Conservation (phyloP, 2,113 vertebrate genomes). For the Pterocles gutturalis region DNA sequence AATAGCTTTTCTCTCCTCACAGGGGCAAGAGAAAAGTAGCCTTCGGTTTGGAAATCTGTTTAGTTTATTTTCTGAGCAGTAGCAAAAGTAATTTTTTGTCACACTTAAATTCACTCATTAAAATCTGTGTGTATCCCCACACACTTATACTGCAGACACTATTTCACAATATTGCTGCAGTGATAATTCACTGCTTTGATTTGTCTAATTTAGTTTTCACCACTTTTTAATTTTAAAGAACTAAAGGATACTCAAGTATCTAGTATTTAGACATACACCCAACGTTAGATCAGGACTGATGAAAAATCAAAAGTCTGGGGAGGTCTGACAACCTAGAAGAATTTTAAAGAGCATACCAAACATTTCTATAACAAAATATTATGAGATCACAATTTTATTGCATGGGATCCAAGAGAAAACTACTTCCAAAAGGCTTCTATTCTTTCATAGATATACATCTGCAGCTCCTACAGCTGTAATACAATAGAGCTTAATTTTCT, state of each 20-base stretch:
- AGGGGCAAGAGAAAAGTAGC: not conserved
- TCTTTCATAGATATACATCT: not conserved
- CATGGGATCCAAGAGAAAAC: not conserved
- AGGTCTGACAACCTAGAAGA: not conserved
- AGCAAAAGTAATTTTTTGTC: not conserved
- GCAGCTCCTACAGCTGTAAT: not conserved
- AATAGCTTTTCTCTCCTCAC: not conserved
- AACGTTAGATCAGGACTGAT: not conserved
- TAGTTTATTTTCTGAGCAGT: not conserved
- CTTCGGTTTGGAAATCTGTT: not conserved
- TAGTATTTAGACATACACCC: not conserved
- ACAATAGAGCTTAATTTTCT: not conserved
- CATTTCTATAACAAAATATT: not conserved
- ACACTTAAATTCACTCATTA: not conserved
- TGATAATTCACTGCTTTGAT: not conserved
- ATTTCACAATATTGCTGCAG: not conserved
- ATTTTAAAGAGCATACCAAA: not conserved
- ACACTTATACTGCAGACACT: fast-evolving
- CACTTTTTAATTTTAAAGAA: not conserved
- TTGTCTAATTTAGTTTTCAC: not conserved
- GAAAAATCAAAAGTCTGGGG: not conserved
- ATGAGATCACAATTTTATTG: not conserved
- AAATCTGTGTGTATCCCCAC: not conserved
- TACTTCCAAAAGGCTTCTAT: not conserved
- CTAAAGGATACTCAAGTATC: not conserved